Evolutionary conservation across 2,113 vertebrate species (phyloP).

Genomic region (Syrmaticus mikado): DNA sequence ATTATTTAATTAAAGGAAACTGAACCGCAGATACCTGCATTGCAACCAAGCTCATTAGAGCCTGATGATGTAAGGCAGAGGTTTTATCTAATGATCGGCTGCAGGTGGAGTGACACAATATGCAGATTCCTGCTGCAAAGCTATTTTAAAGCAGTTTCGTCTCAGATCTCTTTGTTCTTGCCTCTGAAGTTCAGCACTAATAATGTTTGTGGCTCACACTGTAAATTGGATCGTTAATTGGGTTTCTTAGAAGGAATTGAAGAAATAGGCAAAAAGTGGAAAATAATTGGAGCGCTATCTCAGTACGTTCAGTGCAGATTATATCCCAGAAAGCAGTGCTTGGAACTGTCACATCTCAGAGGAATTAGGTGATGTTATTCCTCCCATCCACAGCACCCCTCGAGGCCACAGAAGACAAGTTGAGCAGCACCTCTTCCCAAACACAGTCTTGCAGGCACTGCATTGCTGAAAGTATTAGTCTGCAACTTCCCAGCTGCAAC

Average conservation of each 20-base stretch:
- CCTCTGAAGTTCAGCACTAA: neutral
- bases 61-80: neutral
- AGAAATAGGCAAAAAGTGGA: neutral
- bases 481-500: neutral
- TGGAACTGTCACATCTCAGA: neutral
- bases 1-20: neutral
- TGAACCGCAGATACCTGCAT: neutral
- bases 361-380: neutral
- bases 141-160: neutral
- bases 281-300: constrained; percentile 1
- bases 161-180: neutral
- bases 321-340: neutral
- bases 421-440: neutral
- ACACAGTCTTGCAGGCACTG: neutral
- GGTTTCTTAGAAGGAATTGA: neutral
- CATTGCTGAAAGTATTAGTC: neutral
- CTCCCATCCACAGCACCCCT: neutral
- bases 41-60: neutral
- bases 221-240: constrained; percentile 26
- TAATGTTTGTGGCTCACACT: neutral
- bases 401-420: neutral
- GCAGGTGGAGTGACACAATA: neutral
- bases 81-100: neutral
- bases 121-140: neutral
- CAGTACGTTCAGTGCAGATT: neutral